Evolutionary conservation across 2,797 vertebrate genomes (phyloP), one percentile per base, ranked within the genome.

Genomic region (Lepidocolaptes lacrymiger): DNA sequence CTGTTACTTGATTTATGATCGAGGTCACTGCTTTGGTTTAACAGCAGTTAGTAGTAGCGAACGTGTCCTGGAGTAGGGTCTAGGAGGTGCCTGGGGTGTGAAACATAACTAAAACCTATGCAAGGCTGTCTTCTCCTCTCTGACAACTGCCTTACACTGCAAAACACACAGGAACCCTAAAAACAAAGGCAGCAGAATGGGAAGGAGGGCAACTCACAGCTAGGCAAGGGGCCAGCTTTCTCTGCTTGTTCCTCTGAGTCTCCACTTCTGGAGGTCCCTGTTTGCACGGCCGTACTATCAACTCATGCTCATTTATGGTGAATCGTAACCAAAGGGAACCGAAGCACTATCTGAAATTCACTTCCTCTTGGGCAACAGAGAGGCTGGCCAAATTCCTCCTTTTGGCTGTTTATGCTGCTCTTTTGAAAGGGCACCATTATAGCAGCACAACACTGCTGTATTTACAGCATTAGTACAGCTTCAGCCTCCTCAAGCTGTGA

Each of bases 361-460:
- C 87, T 95, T 97, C 94, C 96, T 94, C 93, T 90, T 75, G 84
- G 64, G 84, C 58, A 93, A 91, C 36, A 89, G 95, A 79, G 83
- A 8, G 44, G 32, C 71, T 37, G 48, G 71, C 69, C 81, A 85
- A 95, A 62, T 55, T 85, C 81, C 93, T 84, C 74, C 80, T 89
- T 94, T 85, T 62, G 88, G 67, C 84, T 91, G 85, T 71, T 78
- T 51, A 21, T 19, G 54, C 77, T 66, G 64, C 43, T 83, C 56
- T 85, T 89, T 85, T 80, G 84, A 94, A 92, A 95, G 85, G 92
- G 39, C 77, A 68, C 61, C 80, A 58, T 79, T 82, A 37, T n/a
- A 87, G 58, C 32, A 10, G 28, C 15, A 12, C 34, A 64, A 67
- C 87, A 26, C 24, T 63, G 67, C 80, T 59, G 87, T n/a, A 49